phyloP scores from a whole-genome alignment of 2,113 vertebrate species.

The Buteo buteo region DNA sequence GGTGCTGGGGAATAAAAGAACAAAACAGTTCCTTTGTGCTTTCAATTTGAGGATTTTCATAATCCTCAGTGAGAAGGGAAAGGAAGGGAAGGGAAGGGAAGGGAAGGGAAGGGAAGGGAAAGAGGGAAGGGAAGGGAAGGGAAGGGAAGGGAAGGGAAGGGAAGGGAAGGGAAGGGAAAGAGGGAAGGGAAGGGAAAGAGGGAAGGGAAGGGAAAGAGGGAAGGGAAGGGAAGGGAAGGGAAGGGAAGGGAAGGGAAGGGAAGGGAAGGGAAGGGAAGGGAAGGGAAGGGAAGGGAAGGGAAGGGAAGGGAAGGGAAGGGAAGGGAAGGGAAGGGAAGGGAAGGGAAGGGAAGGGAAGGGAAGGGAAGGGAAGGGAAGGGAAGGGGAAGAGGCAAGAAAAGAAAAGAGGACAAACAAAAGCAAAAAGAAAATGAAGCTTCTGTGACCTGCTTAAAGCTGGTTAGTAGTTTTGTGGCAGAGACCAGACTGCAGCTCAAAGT shows the following conservation, averaged over 20 bases:
- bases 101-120: too few relatives aligned
- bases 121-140: too few relatives aligned
- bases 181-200: too few relatives aligned
- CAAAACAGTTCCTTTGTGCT: neutral
- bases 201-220: too few relatives aligned
- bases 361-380: too few relatives aligned
- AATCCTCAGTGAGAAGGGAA: neutral
- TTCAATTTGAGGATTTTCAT: neutral
- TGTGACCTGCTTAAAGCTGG: neutral
- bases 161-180: too few relatives aligned
- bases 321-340: too few relatives aligned
- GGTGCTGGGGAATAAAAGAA: neutral
- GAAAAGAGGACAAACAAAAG: too few relatives aligned
- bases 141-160: too few relatives aligned
- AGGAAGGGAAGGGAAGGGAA: neutral
- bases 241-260: too few relatives aligned
- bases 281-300: too few relatives aligned
- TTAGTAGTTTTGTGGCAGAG: neutral
- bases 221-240: neutral
- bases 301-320: neutral
- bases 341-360: neutral
- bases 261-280: too few relatives aligned
- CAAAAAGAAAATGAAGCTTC: neutral
- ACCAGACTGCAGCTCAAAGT: neutral
- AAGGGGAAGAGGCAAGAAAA: neutral